These are phyloP conservation scores for Anoplius nigerrimus DNA, from an alignment of 2,888 invertebrate species.

Conservation along the genomic window DNA sequence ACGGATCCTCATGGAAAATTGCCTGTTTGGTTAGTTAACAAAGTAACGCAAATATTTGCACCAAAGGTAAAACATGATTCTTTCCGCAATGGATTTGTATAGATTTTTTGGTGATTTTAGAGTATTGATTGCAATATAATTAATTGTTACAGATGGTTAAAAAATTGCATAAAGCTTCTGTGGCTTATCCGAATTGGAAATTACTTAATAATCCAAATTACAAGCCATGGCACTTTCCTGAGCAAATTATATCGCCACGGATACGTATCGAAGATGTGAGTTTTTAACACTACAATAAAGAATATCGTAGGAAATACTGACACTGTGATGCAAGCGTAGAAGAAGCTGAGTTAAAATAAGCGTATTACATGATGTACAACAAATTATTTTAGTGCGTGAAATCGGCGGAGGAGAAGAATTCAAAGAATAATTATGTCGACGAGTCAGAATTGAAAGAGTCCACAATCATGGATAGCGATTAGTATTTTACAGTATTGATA, in stretches of 20 bases:
- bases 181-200: slow-evolving; percentile 91
- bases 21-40: slow-evolving; percentile 94
- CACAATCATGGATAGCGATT: slow-evolving; percentile 69
- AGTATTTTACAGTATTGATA: slow-evolving; percentile 25
- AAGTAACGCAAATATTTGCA: slow-evolving; percentile 89
- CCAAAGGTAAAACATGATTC: slow-evolving; percentile 79
- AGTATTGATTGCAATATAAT: slow-evolving; percentile 13
- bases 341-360: no score
- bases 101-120: not conserved
- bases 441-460: slow-evolving; percentile 70
- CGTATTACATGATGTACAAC: slow-evolving; percentile 10
- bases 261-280: slow-evolving; percentile 84
- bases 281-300: slow-evolving; percentile 41
- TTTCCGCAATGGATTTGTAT: not conserved
- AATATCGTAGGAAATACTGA: no score
- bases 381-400: slow-evolving; percentile 68
- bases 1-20: slow-evolving; percentile 92
- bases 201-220: slow-evolving; percentile 82
- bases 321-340: not conserved
- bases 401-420: slow-evolving; percentile 70
- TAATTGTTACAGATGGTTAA: slow-evolving; percentile 80
- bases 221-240: slow-evolving; percentile 93
- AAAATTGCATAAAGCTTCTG: slow-evolving; percentile 87
- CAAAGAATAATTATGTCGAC: slow-evolving; percentile 70
- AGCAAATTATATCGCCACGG: slow-evolving; percentile 85